Evolutionary conservation across 2,888 invertebrate genomes (phyloP).

Genomic region (Agrilus biguttatus): DNA sequence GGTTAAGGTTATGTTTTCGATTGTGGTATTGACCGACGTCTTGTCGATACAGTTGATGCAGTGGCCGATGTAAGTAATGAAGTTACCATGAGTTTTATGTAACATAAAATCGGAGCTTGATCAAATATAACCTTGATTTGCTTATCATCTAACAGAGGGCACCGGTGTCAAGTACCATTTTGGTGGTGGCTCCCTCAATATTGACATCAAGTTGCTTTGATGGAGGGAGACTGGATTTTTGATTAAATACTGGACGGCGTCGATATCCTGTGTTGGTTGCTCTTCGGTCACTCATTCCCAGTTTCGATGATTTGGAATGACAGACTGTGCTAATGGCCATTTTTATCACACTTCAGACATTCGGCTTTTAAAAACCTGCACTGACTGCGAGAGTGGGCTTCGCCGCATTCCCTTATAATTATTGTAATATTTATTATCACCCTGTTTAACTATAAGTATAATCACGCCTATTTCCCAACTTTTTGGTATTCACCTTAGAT

Average conservation of each 20-base stretch:
- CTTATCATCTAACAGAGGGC: slow-evolving; percentile 7
- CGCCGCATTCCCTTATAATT: slow-evolving; percentile 5
- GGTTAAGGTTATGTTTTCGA: too few species aligned
- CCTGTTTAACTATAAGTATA: too few species aligned
- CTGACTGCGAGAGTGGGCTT: slow-evolving; percentile 3
- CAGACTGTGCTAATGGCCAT: slow-evolving; percentile 4
- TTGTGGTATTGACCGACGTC: background rate
- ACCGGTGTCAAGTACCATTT: slow-evolving; percentile 8
- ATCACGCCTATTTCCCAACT: too few species aligned
- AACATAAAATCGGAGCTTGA: too few species aligned
- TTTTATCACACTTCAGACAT: slow-evolving; percentile 4
- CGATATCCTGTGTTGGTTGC: too few species aligned
- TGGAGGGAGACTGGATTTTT: background rate
- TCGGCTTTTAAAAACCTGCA: slow-evolving; percentile 3
- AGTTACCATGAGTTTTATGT: slow-evolving; percentile 1
- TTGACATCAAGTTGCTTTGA: slow-evolving; percentile 3
- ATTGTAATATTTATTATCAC: too few species aligned
- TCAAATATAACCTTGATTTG: background rate
- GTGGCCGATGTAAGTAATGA: slow-evolving; percentile 6
- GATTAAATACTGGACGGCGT: background rate
- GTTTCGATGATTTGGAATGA: slow-evolving; percentile 1
- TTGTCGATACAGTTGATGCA: slow-evolving; percentile 3
- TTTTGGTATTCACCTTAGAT: too few species aligned
- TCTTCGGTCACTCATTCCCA: too few species aligned
- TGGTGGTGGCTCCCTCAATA: slow-evolving; percentile 2